Evolutionary conservation across 2,113 vertebrate species (phyloP).

Genomic region (Tachuris rubrigastra): DNA sequence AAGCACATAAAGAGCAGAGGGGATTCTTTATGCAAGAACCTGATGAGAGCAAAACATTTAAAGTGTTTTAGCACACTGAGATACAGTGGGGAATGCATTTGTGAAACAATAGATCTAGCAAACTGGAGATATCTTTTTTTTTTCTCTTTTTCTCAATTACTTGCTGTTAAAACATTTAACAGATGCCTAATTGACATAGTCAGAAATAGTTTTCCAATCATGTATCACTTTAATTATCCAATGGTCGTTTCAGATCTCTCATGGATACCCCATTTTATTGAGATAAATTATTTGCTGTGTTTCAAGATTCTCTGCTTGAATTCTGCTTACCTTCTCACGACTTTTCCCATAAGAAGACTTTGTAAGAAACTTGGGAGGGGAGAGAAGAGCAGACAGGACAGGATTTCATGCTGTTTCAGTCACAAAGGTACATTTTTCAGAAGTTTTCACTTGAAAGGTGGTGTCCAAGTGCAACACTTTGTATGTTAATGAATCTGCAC

Average conservation of each 20-base stretch:
- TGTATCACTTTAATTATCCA: constrained; percentile 31
- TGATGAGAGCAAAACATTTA: constrained; percentile 18
- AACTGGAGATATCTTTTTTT: constrained; percentile 3
- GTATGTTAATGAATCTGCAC: not conserved
- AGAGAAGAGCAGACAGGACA: not conserved
- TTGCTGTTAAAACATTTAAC: constrained; percentile 46
- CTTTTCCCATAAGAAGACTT: not conserved
- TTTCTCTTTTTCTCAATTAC: constrained; percentile 2
- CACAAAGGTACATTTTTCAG: not conserved
- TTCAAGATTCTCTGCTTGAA: not conserved
- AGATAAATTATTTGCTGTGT: constrained; percentile 18
- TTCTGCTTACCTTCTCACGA: not conserved
- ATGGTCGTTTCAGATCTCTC: constrained; percentile 16
- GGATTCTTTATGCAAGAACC: constrained; percentile 40
- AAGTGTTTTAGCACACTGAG: constrained; percentile 51
- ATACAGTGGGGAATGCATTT: constrained; percentile 32
- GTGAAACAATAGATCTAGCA: constrained; percentile 33
- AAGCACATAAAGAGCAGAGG: constrained; percentile 50
- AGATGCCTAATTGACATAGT: constrained; percentile 49
- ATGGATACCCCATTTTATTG: not conserved
- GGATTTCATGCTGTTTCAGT: not conserved
- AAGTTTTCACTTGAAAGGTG: not conserved
- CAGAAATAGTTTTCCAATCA: constrained; percentile 41
- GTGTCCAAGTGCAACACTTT: not conserved
- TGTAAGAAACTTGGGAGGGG: not conserved